Evolutionary conservation across 1,140 invertebrate species (phyloP), one percentile per base, ranked within the genome.

Genomic region (Drosophila lacertosa): DNA sequence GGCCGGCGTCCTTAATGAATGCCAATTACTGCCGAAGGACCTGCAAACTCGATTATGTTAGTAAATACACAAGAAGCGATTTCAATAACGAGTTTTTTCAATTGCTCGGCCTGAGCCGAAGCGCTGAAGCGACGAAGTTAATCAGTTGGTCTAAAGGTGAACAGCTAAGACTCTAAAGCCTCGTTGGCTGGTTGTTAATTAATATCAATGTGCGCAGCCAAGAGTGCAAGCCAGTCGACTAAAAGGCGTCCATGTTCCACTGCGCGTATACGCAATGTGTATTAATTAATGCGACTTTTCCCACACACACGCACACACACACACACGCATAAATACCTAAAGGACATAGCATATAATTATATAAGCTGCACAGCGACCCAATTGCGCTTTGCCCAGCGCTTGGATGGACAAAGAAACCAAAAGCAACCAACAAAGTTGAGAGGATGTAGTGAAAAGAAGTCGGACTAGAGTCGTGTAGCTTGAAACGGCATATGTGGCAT

Each of bases 191-290:
- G 7, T 54, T 13, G 13, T 22, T 72, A 42, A 48, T 72, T 53
- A 58, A 60, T 64, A 59, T 44, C 44, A 37, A 66, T 66, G 44
- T 24, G 51, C 13, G 15, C 47, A 20, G 47, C 24, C 26, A 35
- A 20, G 44, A 22, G 18, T 6, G n/a, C 6, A 6, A n/a, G 11
- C 4, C 11, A 13, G 7, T 9, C n/a, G 7, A 11, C n/a, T n/a
- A 2, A 40, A n/a, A 24, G 53, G 7, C 63, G 22, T 5, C 44
- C 1, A 26, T 26, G 32, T 33, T 29, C 62, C n/a, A 13, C 16
- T n/a, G 51, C n/a, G 63, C 47, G 68, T 71, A 71, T 59, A 66
- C 68, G 54, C 32, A 59, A 66, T 71, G 63, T 53, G 32, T 71
- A 59, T 66, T 66, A 58, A 71, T 66, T 71, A 59, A 45, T 71